These are phyloP conservation scores for Cataglyphis hispanica DNA, from an alignment of 1,140 invertebrate genomes.

Conservation along the genomic window DNA sequence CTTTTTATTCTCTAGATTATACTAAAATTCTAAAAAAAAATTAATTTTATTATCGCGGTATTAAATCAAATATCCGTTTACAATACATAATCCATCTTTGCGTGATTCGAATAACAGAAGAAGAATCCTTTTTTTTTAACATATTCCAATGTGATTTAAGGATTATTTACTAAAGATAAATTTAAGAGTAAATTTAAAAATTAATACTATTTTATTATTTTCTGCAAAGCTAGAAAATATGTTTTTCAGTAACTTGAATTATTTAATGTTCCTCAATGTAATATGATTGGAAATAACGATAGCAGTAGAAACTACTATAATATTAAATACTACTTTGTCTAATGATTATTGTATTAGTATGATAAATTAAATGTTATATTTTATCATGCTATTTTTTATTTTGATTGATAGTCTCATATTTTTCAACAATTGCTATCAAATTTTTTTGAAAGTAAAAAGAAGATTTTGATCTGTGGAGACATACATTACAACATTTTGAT, in stretches of 20 bases:
- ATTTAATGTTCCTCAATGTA: too few relatives aligned
- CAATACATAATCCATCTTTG: slow-evolving; percentile 39
- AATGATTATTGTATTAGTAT: too few relatives aligned
- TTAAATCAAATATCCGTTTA: slow-evolving; percentile 34
- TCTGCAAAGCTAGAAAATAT: too few relatives aligned
- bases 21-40: slow-evolving; percentile 35
- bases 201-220: too few relatives aligned
- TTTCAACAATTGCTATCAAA: background rate
- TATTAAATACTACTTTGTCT: too few relatives aligned
- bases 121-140: background rate
- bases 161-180: background rate
- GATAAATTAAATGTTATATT: too few relatives aligned
- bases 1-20: slow-evolving; percentile 20
- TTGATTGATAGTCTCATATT: background rate
- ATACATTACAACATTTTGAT: too few relatives aligned
- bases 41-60: slow-evolving; percentile 54
- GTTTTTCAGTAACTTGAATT: too few relatives aligned
- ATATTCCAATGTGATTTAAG: background rate
- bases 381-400: background rate
- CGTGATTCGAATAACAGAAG: background rate
- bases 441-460: background rate
- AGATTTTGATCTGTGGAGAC: background rate
- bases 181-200: background rate
- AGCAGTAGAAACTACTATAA: too few relatives aligned
- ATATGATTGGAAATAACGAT: too few relatives aligned